Conservation (phyloP, 2,113 vertebrate species). For the Spilogale gracilis region DNA sequence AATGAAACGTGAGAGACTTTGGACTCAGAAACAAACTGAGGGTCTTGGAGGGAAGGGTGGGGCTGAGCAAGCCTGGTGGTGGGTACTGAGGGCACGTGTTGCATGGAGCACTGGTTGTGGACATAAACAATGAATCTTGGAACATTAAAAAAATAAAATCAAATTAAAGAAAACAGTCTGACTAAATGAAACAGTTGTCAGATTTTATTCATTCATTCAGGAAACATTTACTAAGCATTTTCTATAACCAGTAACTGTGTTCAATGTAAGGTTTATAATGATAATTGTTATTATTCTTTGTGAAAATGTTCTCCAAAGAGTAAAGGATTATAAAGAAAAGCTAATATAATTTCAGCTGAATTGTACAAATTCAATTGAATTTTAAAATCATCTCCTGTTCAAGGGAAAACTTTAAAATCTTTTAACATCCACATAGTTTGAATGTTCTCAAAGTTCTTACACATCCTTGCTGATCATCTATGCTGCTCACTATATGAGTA, state of each 20-base stretch:
- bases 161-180: not conserved
- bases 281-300: not conserved
- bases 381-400: constrained; percentile 16
- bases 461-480: not conserved
- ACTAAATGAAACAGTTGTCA: not conserved
- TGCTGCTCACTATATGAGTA: not conserved
- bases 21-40: too few species aligned
- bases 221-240: not conserved
- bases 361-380: not conserved
- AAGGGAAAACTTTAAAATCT: not conserved
- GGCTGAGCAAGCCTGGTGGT: too few species aligned
- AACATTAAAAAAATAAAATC: too few species aligned
- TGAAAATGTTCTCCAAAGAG: constrained; percentile 8
- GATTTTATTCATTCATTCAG: constrained; percentile 20
- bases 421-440: not conserved
- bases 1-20: too few species aligned
- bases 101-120: too few species aligned
- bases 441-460: not conserved
- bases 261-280: not conserved
- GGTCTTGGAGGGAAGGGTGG: too few species aligned
- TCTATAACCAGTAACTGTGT: not conserved
- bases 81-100: too few species aligned
- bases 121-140: too few species aligned
- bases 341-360: not conserved
- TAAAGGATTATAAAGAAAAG: not conserved